phyloP scores from a whole-genome alignment of 2,797 vertebrate genomes.

The Echiichthys vipera region DNA sequence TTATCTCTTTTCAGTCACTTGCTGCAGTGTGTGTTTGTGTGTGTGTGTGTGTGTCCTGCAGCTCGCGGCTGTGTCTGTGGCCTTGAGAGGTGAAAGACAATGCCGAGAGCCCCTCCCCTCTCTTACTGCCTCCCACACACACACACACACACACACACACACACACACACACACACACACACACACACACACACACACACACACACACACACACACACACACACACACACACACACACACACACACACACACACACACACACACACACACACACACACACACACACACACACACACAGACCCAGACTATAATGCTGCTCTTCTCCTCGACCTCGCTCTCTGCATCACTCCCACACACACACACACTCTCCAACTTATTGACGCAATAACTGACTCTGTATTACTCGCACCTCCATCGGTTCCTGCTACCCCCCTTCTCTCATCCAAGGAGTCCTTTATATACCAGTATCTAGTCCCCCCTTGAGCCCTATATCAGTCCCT shows the following conservation, averaged over 20 bases:
- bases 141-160: conserved; percentile 40
- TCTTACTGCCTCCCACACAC: conserved; percentile 51
- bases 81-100: conserved; percentile 83
- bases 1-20: conserved; percentile 33
- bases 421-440: not conserved
- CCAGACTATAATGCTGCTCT: conserved; percentile 70
- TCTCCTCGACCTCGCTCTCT: conserved; percentile 62
- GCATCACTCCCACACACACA: conserved; percentile 64
- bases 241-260: conserved; percentile 40
- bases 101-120: conserved; percentile 60
- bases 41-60: conserved; percentile 33
- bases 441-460: not conserved
- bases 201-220: conserved; percentile 72
- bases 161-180: conserved; percentile 42
- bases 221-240: conserved; percentile 67
- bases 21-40: conserved; percentile 25
- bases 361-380: conserved; percentile 41
- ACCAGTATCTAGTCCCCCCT: not conserved
- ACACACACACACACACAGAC: conserved; percentile 64
- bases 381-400: conserved; percentile 37
- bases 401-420: not conserved
- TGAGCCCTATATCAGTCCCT: not conserved
- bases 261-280: conserved; percentile 42
- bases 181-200: conserved; percentile 64
- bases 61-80: conserved; percentile 57